Base-by-base conservation (phyloP, 2,888 invertebrate species). In the Cryptocheilus praepositus region DNA sequence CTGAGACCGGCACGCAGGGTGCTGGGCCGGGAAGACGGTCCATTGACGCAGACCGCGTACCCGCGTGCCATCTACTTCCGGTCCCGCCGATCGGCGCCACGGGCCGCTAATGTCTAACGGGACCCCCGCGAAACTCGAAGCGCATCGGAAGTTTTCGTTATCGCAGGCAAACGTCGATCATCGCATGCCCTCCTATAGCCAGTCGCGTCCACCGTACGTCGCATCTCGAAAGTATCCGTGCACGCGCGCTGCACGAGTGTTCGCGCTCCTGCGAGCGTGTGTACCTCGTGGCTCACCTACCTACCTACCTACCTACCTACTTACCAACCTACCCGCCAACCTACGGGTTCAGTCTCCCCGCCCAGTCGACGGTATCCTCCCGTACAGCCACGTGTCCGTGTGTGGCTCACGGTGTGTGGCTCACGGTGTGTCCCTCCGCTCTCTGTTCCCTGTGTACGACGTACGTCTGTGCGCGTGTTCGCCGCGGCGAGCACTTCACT, bases 281-380 rank as follows among this genome's bases (percentile, higher is more conserved):
- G 46, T 61, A 57, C 66, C 64, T 68, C 74, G 69, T 68, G 70
- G 71, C 67, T 78, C 79, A 80, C 73, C 79, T 75, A 81, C 81
- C 82, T 83, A 83, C 81, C 83, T 80, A 76, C 79, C 83, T 81
- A 82, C 83, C 83, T 84, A 85, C 86, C 81, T 81, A 85, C 83
- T 80, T 80, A 83, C 81, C 81, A 80, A 83, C 85, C 82, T 80
- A 81, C 81, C 79, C 77, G 72, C 79, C 83, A 79, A 80, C 83
- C 83, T 83, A 83, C 83, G 79, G 76, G 74, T 81, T 78, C 75
- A 67, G 68, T 77, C 84, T 86, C 86, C 86, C 86, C 85, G 83
- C 85, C 85, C 85, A 85, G 64, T 69, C 71, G 70, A 54, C 66
- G 44, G 57, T 57, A 63, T 46, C 25, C 60, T 36, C 51, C 51